These are phyloP conservation scores for Myiothlypis coronata DNA, from an alignment of 2,797 vertebrate genomes.

Conservation along the genomic window DNA sequence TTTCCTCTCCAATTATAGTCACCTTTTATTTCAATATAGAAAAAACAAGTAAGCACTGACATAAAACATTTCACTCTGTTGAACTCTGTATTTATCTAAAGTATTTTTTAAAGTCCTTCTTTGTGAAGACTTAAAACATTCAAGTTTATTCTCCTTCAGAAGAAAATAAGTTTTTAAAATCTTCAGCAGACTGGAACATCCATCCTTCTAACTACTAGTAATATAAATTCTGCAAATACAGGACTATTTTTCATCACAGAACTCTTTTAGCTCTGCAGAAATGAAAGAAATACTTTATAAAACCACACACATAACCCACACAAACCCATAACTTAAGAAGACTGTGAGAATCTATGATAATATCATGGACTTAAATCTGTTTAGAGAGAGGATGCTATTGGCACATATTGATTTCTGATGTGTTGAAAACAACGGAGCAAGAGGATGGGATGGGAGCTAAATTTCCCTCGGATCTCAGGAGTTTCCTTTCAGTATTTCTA, in stretches of 20 bases:
- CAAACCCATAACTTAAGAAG: neutral
- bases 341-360: neutral
- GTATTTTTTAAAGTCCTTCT: constrained; percentile 7
- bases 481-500: neutral
- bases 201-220: neutral
- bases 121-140: neutral
- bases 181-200: neutral
- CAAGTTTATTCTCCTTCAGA: neutral
- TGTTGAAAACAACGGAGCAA: neutral
- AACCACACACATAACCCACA: neutral
- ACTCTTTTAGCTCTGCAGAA: neutral
- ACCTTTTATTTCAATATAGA: neutral
- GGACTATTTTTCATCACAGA: neutral
- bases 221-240: constrained; percentile 13
- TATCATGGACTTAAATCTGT: neutral
- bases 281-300: constrained; percentile 18
- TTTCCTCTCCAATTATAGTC: constrained; percentile 21
- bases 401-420: neutral
- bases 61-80: neutral
- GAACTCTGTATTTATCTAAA: neutral
- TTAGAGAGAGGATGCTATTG: neutral
- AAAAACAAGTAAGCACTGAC: neutral
- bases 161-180: constrained; percentile 29
- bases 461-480: neutral
- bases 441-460: neutral